Conservation (phyloP, 2,797 vertebrate genomes). For the Meriones psammophilus region DNA sequence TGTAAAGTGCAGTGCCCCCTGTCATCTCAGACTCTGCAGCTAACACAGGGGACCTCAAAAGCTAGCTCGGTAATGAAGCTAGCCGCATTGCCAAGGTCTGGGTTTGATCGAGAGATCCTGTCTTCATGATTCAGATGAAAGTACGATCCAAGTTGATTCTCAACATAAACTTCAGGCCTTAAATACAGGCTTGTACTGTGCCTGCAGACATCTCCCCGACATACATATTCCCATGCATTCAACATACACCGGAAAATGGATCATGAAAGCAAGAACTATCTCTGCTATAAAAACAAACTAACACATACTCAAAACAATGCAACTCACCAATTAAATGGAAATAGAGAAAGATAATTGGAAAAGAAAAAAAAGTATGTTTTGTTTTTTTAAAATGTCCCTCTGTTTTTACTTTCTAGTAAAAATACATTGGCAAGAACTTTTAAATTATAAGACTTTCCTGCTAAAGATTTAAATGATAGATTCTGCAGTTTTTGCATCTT, state of each 20-base stretch:
- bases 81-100: background rate
- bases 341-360: background rate
- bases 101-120: background rate
- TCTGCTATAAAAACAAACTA: background rate
- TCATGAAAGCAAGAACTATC: background rate
- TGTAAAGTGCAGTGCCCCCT: background rate
- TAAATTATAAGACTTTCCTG: background rate
- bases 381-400: background rate
- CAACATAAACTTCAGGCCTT: background rate
- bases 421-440: background rate
- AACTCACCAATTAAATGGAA: slow-evolving; percentile 1
- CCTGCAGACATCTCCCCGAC: background rate
- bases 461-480: slow-evolving; percentile 11
- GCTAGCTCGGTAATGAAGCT: background rate
- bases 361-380: background rate
- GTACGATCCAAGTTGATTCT: background rate
- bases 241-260: no score
- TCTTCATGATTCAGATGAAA: background rate
- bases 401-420: slow-evolving; percentile 7
- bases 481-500: background rate
- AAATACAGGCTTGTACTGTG: background rate
- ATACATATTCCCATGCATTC: background rate
- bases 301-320: background rate
- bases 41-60: background rate
- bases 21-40: background rate